Base-by-base conservation (phyloP, 1,140 invertebrate species). In the Brachionus angularis region DNA sequence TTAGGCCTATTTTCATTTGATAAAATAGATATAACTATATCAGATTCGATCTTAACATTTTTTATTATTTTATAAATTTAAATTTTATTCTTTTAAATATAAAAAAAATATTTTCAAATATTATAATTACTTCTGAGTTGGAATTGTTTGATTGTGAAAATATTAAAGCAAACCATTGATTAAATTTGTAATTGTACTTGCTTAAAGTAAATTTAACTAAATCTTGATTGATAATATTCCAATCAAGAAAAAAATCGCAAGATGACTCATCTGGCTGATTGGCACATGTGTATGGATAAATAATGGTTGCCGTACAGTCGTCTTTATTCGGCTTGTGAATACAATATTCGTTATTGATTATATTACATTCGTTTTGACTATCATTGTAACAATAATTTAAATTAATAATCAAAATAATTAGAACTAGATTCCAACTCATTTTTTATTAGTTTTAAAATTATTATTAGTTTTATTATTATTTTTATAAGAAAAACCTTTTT, bases 231-330 rank as follows among this genome's bases (percentile, higher is more conserved):
- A 46, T 46, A n/a, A 21, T 47, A 29, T 33, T 46, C 62, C 62
- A 67, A 31, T 67, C 62, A 2, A 67, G 39, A 47, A 67, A 67
- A 67, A 67, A 67, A 18, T 67, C 62, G 29, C 62, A 67, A 18
- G 42, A 50, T 8, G 27, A 27, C 10, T 67, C 42, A 36, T 67
- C 29, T 46, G 23, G 42, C 36, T 67, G 42, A n/a, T 46, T 67
- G 8, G 62, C 62, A 36, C 62, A 67, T n/a, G 62, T 47, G 16
- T 29, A 67, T 1, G 62, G 62, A 47, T 7, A 67, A 29, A 67
- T 50, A 4, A 67, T 47, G 12, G 62, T 67, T 10, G 27, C 39
- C 25, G 62, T 34, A 42, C 62, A 67, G 36, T 67, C 47, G 27
- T 67, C 62, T 67, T 58, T 58, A 36, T 23, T n/a, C 21, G 53